Conservation (phyloP, 2,888 invertebrate genomes). For the Drosophila mercatorum region DNA sequence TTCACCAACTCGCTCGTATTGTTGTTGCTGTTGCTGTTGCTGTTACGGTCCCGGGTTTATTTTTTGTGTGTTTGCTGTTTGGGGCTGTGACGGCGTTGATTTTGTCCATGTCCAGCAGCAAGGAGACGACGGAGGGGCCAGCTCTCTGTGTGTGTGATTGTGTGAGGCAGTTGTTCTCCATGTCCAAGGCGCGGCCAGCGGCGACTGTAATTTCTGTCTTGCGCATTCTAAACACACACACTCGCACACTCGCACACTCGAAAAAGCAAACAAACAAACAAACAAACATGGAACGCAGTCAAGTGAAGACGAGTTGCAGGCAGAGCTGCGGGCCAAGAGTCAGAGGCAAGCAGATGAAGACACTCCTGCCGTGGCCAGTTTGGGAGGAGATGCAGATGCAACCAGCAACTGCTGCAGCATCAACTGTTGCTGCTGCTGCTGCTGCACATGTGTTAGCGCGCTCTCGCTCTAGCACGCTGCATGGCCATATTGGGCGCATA, state of each 20-base stretch:
- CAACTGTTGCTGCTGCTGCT: constrained; percentile 3
- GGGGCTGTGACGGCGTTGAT: constrained; percentile 60
- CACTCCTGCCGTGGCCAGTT: constrained; percentile 66
- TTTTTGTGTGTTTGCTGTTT: constrained; percentile 52
- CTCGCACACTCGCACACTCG: constrained; percentile 41
- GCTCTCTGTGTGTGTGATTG: constrained; percentile 7
- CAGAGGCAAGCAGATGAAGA: constrained; percentile 44
- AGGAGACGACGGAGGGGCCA: neutral
- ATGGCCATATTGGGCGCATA: constrained; percentile 81
- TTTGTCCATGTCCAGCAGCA: constrained; percentile 57
- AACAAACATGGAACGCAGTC: constrained; percentile 77
- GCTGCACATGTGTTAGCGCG: constrained; percentile 21
- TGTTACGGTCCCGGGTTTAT: constrained; percentile 46
- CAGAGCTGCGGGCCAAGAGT: neutral
- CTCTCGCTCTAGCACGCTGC: constrained; percentile 33
- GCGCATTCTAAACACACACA: constrained; percentile 68
- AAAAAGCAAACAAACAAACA: constrained; percentile 73
- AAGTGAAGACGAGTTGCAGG: constrained; percentile 67
- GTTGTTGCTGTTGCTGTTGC: constrained; percentile 19
- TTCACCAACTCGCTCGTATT: constrained; percentile 37
- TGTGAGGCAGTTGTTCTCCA: constrained; percentile 47
- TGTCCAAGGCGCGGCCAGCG: constrained; percentile 75
- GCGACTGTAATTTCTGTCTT: constrained; percentile 74
- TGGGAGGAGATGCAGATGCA: constrained; percentile 71
- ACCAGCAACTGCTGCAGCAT: constrained; percentile 29